Evolutionary conservation across 2,888 invertebrate species (phyloP).

Genomic region (Mechanitis mazaeus): DNA sequence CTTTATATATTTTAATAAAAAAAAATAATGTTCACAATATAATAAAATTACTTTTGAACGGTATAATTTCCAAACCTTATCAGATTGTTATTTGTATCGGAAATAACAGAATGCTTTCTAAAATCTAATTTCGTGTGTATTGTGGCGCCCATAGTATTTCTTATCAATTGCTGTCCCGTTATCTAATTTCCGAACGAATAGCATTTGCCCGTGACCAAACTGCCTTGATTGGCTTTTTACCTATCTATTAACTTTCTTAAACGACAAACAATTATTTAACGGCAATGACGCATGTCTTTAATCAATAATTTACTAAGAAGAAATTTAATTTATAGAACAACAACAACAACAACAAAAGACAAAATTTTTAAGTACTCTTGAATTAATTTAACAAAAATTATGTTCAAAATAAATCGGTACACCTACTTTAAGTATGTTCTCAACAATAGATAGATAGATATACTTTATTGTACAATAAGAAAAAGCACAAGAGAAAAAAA

Average conservation of each 20-base stretch:
- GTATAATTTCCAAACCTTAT: constrained; percentile 2
- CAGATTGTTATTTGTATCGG: constrained; percentile 31
- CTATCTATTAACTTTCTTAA: constrained; percentile 3
- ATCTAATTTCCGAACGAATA: constrained; percentile 50
- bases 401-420: too few species aligned
- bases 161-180: constrained; percentile 62
- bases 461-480: too few species aligned
- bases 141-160: constrained; percentile 46
- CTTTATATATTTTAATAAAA: too few species aligned
- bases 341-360: too few species aligned
- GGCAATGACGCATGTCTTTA: neutral
- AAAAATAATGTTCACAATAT: too few species aligned
- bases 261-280: constrained; percentile 2
- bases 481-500: too few species aligned
- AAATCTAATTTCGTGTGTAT: constrained; percentile 52
- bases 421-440: too few species aligned
- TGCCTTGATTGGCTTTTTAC: constrained; percentile 15
- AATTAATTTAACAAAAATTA: too few species aligned
- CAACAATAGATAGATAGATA: too few species aligned
- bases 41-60: neutral
- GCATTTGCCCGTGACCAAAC: constrained; percentile 27
- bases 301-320: neutral
- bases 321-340: neutral
- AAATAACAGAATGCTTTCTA: constrained; percentile 53
- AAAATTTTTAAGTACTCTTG: too few species aligned